Evolutionary conservation across 2,113 vertebrate species (phyloP).

Genomic region (Lophura nycthemera): DNA sequence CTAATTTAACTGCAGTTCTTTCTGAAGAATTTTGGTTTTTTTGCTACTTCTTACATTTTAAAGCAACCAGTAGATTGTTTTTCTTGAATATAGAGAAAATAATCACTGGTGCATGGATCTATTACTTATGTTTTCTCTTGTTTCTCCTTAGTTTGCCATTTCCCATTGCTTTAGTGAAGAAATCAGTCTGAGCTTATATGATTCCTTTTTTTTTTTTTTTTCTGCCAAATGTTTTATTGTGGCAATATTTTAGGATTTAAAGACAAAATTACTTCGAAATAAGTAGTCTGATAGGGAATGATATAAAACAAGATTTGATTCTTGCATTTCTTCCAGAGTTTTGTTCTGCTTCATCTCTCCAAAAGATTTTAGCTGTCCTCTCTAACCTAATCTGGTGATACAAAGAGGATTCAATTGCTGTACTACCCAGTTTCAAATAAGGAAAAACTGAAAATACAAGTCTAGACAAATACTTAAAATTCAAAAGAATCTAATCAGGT

Average conservation of each 20-base stretch:
- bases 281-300: neutral
- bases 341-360: neutral
- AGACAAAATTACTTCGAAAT: neutral
- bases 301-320: neutral
- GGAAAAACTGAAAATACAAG: neutral
- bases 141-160: neutral
- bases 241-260: neutral
- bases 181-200: neutral
- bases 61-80: neutral
- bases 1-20: neutral
- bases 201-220: neutral
- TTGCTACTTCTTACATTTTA: neutral
- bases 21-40: neutral
- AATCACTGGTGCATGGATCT: neutral
- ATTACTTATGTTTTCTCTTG: neutral
- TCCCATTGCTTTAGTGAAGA: neutral
- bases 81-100: neutral
- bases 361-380: neutral
- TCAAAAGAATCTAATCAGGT: conserved; percentile 14
- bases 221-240: neutral
- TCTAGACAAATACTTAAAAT: conserved; percentile 14
- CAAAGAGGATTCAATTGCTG: neutral
- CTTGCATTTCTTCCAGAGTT: neutral
- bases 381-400: neutral
- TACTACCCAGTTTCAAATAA: neutral